Conservation (phyloP, 2,797 vertebrate species). For the Melanotaenia maccullochi region DNA sequence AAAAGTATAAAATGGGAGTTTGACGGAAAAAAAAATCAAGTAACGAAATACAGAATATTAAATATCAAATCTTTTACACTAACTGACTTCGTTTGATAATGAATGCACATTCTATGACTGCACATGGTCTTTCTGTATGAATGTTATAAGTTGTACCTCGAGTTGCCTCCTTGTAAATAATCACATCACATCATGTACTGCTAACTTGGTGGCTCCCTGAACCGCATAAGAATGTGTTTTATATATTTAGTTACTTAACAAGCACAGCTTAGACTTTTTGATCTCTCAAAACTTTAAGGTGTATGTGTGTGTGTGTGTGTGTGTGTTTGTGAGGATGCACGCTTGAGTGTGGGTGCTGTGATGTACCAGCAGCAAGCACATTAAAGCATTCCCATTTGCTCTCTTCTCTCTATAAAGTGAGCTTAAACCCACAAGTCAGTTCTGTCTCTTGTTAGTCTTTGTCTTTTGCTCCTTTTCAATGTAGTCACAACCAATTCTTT, state of each 20-base stretch:
- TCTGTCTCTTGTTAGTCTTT: slow-evolving; percentile 73
- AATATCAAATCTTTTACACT: slow-evolving; percentile 19
- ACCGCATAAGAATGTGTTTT: slow-evolving; percentile 36
- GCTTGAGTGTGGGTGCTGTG: slow-evolving; percentile 37
- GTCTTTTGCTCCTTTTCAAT: slow-evolving; percentile 66
- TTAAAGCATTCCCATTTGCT: slow-evolving; percentile 63
- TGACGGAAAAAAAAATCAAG: slow-evolving; percentile 2
- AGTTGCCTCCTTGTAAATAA: slow-evolving; percentile 44
- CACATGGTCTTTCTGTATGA: slow-evolving; percentile 39
- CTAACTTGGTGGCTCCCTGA: slow-evolving; percentile 64
- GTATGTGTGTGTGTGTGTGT: slow-evolving; percentile 6
- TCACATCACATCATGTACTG: slow-evolving; percentile 48
- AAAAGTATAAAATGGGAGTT: slow-evolving; percentile 13
- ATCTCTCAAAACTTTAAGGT: slow-evolving; percentile 36
- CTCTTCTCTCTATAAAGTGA: slow-evolving; percentile 41
- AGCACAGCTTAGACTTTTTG: slow-evolving; percentile 24
- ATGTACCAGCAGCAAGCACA: slow-evolving; percentile 57
- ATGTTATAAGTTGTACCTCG: slow-evolving; percentile 48
- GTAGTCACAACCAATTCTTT: slow-evolving; percentile 63
- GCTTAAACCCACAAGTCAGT: slow-evolving; percentile 60
- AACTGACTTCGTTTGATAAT: slow-evolving; percentile 33
- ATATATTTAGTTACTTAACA: slow-evolving; percentile 11
- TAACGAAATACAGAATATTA: slow-evolving; percentile 32
- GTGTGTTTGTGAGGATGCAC: slow-evolving; percentile 8
- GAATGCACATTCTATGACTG: slow-evolving; percentile 55